These are phyloP conservation scores for Triplophysa siluroides DNA, from an alignment of 2,113 vertebrate species.

Conservation along the genomic window DNA sequence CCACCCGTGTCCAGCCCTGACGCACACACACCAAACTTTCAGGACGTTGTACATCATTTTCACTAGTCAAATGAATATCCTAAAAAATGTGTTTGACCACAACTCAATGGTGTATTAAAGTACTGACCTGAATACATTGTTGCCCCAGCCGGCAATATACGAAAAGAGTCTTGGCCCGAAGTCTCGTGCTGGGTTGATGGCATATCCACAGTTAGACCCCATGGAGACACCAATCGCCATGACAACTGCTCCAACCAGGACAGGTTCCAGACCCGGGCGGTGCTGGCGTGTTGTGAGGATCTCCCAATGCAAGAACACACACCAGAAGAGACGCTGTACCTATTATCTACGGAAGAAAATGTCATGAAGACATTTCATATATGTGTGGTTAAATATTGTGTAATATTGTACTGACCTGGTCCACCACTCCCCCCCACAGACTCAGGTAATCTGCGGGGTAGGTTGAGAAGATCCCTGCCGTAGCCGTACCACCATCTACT, in stretches of 20 bases:
- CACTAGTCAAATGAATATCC: no score
- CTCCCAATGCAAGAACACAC: slow-evolving; percentile 74
- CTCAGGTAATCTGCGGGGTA: slow-evolving; percentile 78
- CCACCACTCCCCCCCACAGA: slow-evolving; percentile 72
- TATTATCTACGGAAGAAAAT: slow-evolving; percentile 65
- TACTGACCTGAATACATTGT: slow-evolving; percentile 75
- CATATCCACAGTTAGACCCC: slow-evolving; percentile 78
- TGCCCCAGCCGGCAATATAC: slow-evolving; percentile 80
- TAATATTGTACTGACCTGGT: slow-evolving; percentile 70
- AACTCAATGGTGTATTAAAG: not conserved
- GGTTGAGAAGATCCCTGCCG: slow-evolving; percentile 80
- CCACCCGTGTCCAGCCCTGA: slow-evolving; percentile 82
- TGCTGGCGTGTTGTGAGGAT: slow-evolving; percentile 67
- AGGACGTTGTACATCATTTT: no score
- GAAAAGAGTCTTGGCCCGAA: slow-evolving; percentile 82
- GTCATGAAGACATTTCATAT: no score
- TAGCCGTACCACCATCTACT: slow-evolving; percentile 70
- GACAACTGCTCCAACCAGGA: slow-evolving; percentile 70
- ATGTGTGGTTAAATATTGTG: not conserved
- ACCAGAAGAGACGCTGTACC: slow-evolving; percentile 73
- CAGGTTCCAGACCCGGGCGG: slow-evolving; percentile 71
- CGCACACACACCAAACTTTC: not conserved
- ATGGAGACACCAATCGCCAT: slow-evolving; percentile 73
- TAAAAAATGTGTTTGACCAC: no score
- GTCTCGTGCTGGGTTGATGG: slow-evolving; percentile 84